Conservation (phyloP, 2,113 vertebrate genomes). For the Microcebus tavaratra region DNA sequence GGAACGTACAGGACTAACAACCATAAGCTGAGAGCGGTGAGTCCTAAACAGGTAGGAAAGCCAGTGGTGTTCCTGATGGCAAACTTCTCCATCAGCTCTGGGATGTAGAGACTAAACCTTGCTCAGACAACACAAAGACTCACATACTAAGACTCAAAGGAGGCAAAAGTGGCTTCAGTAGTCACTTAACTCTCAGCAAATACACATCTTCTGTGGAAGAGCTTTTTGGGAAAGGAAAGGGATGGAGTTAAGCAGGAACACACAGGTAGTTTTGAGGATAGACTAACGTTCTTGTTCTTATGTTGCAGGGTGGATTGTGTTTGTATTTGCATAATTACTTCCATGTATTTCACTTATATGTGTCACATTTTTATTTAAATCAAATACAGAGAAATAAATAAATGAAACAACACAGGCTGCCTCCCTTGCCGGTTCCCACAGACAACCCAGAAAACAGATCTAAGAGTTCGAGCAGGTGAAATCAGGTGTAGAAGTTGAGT, state of each 20-base stretch:
- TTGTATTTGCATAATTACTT: not conserved
- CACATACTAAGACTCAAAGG: not conserved
- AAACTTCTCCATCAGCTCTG: not conserved
- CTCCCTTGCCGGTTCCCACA: not conserved
- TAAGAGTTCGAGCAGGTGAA: not conserved
- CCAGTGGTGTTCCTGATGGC: too few relatives aligned
- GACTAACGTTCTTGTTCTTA: not conserved
- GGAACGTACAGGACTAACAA: not conserved
- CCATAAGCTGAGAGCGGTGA: not conserved
- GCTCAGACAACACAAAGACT: not conserved
- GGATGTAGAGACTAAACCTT: not conserved
- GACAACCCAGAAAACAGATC: not conserved
- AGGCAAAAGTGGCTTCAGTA: fast-evolving
- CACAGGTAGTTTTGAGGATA: not conserved
- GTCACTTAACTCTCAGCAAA: not conserved
- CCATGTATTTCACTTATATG: not conserved
- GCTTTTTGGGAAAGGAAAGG: not conserved
- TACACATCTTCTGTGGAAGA: not conserved
- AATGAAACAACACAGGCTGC: not conserved
- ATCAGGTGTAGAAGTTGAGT: not conserved
- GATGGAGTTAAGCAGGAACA: not conserved
- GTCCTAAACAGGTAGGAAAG: not conserved
- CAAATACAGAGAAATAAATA: not conserved
- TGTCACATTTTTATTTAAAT: not conserved
- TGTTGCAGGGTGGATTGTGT: not conserved